Evolutionary conservation across 1,140 invertebrate species (phyloP).

Genomic region (Argopecten irradians): DNA sequence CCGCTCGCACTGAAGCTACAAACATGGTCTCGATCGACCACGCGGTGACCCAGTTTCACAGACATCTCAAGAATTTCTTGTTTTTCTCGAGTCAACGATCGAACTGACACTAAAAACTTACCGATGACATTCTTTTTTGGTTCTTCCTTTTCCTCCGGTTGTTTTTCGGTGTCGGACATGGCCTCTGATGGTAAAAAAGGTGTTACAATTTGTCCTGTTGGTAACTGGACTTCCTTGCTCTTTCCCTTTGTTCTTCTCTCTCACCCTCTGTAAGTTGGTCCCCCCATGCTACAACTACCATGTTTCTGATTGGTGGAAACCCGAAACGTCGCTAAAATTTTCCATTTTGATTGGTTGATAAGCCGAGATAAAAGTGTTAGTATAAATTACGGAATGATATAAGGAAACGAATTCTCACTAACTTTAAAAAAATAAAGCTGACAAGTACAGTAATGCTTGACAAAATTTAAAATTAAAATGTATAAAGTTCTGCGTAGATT

Average conservation of each 20-base stretch:
- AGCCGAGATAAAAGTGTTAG: background rate
- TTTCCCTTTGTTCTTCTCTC: constrained; percentile 54
- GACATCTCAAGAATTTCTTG: background rate
- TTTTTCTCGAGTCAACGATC: background rate
- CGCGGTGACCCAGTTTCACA: background rate
- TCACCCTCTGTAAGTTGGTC: constrained; percentile 48
- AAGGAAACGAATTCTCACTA: background rate
- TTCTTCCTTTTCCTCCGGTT: constrained; percentile 83
- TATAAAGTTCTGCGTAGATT: no score
- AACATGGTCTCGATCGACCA: background rate
- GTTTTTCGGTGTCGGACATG: constrained; percentile 87
- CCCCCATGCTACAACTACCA: constrained; percentile 36
- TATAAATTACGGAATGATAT: background rate
- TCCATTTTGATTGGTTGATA: constrained; percentile 24
- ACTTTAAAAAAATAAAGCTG: no score
- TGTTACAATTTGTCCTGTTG: constrained; percentile 53
- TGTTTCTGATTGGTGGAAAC: background rate
- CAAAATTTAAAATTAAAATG: no score
- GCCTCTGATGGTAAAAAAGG: constrained; percentile 79
- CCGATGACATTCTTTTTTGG: constrained; percentile 68
- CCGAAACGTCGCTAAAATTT: background rate
- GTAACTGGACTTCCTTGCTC: constrained; percentile 50
- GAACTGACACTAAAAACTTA: constrained; percentile 42
- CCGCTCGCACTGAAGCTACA: background rate
- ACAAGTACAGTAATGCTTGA: no score